Conservation (phyloP, 2,113 vertebrate species). For the Mungos mungo region DNA sequence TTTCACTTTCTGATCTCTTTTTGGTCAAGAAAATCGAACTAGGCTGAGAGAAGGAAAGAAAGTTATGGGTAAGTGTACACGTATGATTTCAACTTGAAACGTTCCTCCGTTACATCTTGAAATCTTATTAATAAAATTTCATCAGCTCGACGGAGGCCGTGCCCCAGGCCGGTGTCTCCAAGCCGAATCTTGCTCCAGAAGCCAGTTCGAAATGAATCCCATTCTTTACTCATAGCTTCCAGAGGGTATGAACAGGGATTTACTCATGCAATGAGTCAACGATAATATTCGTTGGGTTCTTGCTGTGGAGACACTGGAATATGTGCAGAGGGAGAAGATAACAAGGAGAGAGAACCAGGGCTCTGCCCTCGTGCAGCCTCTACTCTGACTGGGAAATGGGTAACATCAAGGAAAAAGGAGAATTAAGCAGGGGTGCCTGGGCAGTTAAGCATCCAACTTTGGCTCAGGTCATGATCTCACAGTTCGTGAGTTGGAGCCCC, state of each 20-base stretch:
- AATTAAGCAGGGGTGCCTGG: neutral
- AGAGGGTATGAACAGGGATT: neutral
- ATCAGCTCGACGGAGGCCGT: neutral
- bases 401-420: neutral
- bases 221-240: neutral
- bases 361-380: neutral
- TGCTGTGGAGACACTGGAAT: neutral
- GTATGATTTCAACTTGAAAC: neutral
- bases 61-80: neutral
- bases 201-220: neutral
- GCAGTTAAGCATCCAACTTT: no score
- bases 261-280: neutral
- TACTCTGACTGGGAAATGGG: rapidly evolving
- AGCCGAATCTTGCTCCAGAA: neutral
- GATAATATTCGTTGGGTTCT: neutral
- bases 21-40: neutral
- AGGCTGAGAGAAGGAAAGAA: neutral
- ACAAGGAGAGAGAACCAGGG: neutral
- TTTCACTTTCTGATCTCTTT: neutral
- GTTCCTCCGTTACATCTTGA: neutral
- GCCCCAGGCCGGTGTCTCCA: neutral
- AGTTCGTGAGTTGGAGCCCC: no score
- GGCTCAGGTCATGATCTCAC: no score
- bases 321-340: no score
- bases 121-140: neutral